Evolutionary conservation across 2,113 vertebrate species (phyloP).

Genomic region (Lampris incognitus): DNA sequence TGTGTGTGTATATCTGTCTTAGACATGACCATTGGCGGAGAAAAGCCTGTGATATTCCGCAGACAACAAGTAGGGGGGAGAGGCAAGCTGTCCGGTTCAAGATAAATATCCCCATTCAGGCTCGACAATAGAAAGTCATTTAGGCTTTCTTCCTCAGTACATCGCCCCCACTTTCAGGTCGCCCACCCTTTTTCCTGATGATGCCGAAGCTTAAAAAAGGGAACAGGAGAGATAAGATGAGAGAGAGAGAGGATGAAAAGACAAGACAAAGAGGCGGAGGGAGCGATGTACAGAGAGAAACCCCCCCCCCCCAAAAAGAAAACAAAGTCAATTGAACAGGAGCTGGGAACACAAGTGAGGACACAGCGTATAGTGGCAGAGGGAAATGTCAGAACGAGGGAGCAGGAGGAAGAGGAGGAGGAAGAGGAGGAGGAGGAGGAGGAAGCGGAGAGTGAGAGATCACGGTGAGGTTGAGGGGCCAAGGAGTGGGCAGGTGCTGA

Average conservation of each 20-base stretch:
- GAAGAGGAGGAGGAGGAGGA: too few relatives aligned
- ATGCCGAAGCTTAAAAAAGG: conserved; percentile 42
- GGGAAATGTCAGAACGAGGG: conserved; percentile 42
- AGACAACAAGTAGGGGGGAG: conserved; percentile 34
- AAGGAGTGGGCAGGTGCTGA: conserved; percentile 30
- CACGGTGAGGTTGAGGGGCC: conserved; percentile 6
- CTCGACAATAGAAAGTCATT: conserved; percentile 63
- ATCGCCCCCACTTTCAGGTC: conserved; percentile 19
- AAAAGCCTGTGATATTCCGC: conserved; percentile 35
- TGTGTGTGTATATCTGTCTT: background rate
- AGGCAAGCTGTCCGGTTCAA: conserved; percentile 28
- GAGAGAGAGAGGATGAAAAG: conserved; percentile 23
- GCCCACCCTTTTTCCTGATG: conserved; percentile 9
- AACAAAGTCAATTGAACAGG: too few relatives aligned
- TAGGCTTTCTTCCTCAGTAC: conserved; percentile 48
- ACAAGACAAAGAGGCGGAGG: background rate
- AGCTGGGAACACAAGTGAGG: too few relatives aligned
- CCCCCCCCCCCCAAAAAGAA: conserved; percentile 4
- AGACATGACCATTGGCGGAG: conserved; percentile 35
- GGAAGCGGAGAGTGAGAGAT: background rate
- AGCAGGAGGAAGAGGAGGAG: background rate
- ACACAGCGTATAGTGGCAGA: conserved; percentile 6
- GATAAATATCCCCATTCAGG: conserved; percentile 63
- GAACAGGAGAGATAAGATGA: conserved; percentile 42
- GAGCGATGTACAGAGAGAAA: conserved; percentile 22